Evolutionary conservation across 1,140 invertebrate genomes (phyloP).

Genomic region (Hylyphantes graminicola): DNA sequence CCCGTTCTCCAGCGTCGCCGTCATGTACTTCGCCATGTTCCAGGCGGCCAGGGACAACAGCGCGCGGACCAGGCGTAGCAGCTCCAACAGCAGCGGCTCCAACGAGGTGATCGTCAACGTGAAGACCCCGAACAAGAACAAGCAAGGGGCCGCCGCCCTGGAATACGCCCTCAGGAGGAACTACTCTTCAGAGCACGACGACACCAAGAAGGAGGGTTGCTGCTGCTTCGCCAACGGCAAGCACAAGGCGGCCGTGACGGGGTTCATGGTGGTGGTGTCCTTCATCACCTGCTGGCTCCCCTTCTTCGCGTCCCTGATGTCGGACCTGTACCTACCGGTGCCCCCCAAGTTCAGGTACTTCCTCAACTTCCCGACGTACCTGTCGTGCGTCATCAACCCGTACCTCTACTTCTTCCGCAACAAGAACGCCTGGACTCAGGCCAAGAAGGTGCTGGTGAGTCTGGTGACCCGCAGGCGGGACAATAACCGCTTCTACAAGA

Average conservation of each 20-base stretch:
- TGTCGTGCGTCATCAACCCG: constrained; percentile 46
- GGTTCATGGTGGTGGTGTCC: constrained; percentile 52
- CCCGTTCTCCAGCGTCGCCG: constrained; percentile 25
- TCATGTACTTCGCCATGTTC: constrained; percentile 48
- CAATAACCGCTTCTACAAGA: not conserved
- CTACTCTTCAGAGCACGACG: constrained; percentile 32
- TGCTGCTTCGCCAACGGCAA: constrained; percentile 48
- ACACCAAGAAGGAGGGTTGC: not conserved
- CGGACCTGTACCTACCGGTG: constrained; percentile 1
- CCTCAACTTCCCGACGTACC: not conserved
- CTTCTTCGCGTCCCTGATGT: constrained; percentile 20
- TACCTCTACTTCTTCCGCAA: constrained; percentile 60
- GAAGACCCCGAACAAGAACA: constrained; percentile 25
- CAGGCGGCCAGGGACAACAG: constrained; percentile 46
- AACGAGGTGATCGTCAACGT: constrained; percentile 36
- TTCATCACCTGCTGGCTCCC: constrained; percentile 58
- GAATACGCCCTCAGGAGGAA: constrained; percentile 51
- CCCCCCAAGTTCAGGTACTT: not conserved
- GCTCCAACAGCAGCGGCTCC: constrained; percentile 33
- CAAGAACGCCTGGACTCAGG: constrained; percentile 37
- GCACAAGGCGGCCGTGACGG: constrained; percentile 55
- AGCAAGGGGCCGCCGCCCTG: not conserved
- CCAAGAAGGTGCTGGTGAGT: constrained; percentile 4
- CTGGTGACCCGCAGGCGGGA: not conserved
- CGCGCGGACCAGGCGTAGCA: constrained; percentile 30